Percentiles rank a stretch among this genome's conserved stretches.
These are phyloP conservation scores for Nemotelus pantherinus DNA, from an alignment of 2,888 invertebrate species.

Conservation along the genomic window DNA sequence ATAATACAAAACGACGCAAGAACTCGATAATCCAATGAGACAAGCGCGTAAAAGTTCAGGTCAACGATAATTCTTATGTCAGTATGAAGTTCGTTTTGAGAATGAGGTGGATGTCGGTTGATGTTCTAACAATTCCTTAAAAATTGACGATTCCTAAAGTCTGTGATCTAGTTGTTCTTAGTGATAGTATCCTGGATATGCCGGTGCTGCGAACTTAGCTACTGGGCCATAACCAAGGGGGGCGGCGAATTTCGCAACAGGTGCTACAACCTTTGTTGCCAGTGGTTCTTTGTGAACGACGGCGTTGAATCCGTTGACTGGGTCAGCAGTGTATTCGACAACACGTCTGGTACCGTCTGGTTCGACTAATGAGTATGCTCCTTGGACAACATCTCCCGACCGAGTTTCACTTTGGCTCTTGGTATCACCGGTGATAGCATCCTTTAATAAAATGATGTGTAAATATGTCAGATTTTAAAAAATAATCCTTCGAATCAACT, in stretches of 20 bases:
- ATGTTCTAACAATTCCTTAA: constrained; percentile 16
- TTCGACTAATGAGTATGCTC: constrained; percentile 68
- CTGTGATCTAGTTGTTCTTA: neutral
- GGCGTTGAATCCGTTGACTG: constrained; percentile 70
- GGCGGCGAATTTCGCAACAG: constrained; percentile 57
- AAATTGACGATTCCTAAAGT: constrained; percentile 11
- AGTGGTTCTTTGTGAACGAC: constrained; percentile 67
- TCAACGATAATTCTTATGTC: constrained; percentile 38
- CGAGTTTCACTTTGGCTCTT: constrained; percentile 69
- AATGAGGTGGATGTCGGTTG: constrained; percentile 42
- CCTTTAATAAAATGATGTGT: constrained; percentile 52
- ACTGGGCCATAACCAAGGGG: constrained; percentile 50
- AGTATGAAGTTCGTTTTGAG: constrained; percentile 27
- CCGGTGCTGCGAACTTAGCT: constrained; percentile 52
- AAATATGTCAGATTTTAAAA: neutral
- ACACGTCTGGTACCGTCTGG: constrained; percentile 68
- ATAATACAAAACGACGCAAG: constrained; percentile 43
- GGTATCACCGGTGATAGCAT: constrained; percentile 67
- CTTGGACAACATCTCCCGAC: constrained; percentile 68
- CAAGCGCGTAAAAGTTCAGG: constrained; percentile 31
- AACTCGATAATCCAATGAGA: constrained; percentile 32
- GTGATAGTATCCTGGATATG: constrained; percentile 46
- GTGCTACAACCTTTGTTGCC: constrained; percentile 62
- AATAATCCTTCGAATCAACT: constrained; percentile 52
- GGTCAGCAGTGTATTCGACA: constrained; percentile 70